Evolutionary conservation across 2,888 invertebrate species (phyloP), one percentile per base, ranked within the genome.

Genomic region (Eilema caniola): DNA sequence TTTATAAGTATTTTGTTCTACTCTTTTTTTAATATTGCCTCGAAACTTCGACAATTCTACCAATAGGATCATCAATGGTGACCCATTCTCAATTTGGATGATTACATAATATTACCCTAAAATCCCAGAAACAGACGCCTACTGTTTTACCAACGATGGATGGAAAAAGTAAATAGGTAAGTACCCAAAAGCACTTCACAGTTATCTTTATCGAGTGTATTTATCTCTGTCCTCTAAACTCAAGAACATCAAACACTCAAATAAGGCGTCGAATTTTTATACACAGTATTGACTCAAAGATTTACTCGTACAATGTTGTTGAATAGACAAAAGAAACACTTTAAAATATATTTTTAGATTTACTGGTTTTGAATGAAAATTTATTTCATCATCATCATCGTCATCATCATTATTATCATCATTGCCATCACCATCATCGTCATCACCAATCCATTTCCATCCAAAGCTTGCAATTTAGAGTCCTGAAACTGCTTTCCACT

Each of bases 241-340:
- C 82, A 84, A 84, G 83, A 82, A 79, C 78, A 75, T 86, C 89
- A 91, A 91, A 92, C 92, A 92, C 91, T 92, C 70, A 69, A 80
- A 73, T 71, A 79, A 75, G 75, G 77, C 80, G 83, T 77, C 72
- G 77, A 86, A 88, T 87, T 86, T 87, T 88, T 88, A 86, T 88
- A 77, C 73, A 79, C 72, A 78, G 69, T 93, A 89, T 93, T 92
- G 87, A 91, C 90, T 86, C 71, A 85, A 85, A 86, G 90, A 89
- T 89, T 91, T 84, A 83, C 75, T 80, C 72, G 71, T 80, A 80
- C 68, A 77, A 82, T 80, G 67, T 77, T 75, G 69, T 76, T 71
- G 66, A 73, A 53, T 61, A 67, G 53, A 70, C 67, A 73, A 65
- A 70, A 76, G 68, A 68, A 62, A 67, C 70, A 77, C 75, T 81